Evolutionary conservation across 2,113 vertebrate species (phyloP).

Genomic region (Carollia perspicillata): DNA sequence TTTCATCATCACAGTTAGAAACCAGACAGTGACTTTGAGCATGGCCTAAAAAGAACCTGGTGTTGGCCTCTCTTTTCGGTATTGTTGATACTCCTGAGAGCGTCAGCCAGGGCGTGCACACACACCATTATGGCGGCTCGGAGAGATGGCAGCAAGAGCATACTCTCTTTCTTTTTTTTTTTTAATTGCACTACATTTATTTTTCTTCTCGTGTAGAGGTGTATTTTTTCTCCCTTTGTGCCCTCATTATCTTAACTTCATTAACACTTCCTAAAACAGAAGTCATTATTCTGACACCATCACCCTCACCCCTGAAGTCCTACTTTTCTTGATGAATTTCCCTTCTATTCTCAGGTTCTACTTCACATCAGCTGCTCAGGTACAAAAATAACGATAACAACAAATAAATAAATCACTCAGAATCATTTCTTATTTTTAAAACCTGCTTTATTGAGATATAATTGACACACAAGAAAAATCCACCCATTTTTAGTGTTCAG

Average conservation of each 20-base stretch:
- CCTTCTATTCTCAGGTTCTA: background rate
- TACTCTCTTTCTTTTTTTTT: background rate
- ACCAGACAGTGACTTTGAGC: no score
- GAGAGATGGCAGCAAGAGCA: background rate
- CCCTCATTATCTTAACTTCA: conserved; percentile 39
- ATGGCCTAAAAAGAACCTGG: no score
- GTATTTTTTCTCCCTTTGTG: background rate
- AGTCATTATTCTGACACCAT: conserved; percentile 18
- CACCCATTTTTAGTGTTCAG: background rate
- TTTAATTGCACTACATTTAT: background rate
- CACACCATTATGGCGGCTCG: no score
- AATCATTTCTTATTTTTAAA: conserved; percentile 2
- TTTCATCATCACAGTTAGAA: no score
- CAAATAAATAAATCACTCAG: background rate
- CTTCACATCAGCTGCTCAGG: conserved; percentile 5
- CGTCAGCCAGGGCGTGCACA: no score
- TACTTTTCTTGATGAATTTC: conserved; percentile 19
- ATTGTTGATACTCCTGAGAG: no score
- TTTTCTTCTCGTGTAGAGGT: background rate
- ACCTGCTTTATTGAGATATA: background rate
- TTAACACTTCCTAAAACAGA: conserved; percentile 47
- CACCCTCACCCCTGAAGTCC: background rate
- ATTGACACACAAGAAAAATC: background rate
- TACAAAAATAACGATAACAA: background rate
- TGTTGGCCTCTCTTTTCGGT: no score